A percentile compares a stretch with the other conserved stretches of the same genome.
Evolutionary conservation across 2,113 vertebrate genomes (phyloP).

Genomic region (Prochilodus magdalenae): DNA sequence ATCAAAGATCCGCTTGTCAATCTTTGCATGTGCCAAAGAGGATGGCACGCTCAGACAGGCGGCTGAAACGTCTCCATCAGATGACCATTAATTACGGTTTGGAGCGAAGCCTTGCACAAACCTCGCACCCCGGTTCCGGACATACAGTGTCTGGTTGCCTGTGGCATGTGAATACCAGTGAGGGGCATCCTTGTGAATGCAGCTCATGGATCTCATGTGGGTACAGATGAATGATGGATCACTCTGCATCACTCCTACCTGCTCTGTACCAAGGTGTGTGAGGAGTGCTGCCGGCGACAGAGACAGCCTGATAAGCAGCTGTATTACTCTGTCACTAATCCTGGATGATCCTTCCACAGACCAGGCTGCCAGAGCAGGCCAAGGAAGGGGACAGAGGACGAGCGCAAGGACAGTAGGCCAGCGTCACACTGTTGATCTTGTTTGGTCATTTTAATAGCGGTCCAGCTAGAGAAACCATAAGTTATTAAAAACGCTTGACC

Average conservation of each 20-base stretch:
- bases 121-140: no score
- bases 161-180: neutral
- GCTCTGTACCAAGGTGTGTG: neutral
- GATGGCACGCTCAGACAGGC: neutral
- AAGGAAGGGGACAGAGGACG: constrained; percentile 47
- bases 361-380: constrained; percentile 40
- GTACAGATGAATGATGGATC: neutral
- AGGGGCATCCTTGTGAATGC: neutral
- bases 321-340: constrained; percentile 74
- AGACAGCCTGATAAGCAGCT: constrained; percentile 67
- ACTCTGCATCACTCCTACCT: constrained; percentile 7
- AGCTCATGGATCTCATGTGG: neutral
- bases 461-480: no score
- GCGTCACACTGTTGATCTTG: neutral
- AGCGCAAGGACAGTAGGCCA: constrained; percentile 35
- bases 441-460: neutral
- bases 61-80: no score
- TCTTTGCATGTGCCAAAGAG: neutral
- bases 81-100: neutral
- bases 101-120: neutral
- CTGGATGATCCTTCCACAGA: constrained; percentile 70
- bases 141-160: neutral
- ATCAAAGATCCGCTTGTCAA: constrained; percentile 5
- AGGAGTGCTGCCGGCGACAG: constrained; percentile 56
- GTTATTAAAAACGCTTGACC: no score